phyloP scores from a whole-genome alignment of 2,888 invertebrate genomes.

The Sarcophaga variegata region DNA sequence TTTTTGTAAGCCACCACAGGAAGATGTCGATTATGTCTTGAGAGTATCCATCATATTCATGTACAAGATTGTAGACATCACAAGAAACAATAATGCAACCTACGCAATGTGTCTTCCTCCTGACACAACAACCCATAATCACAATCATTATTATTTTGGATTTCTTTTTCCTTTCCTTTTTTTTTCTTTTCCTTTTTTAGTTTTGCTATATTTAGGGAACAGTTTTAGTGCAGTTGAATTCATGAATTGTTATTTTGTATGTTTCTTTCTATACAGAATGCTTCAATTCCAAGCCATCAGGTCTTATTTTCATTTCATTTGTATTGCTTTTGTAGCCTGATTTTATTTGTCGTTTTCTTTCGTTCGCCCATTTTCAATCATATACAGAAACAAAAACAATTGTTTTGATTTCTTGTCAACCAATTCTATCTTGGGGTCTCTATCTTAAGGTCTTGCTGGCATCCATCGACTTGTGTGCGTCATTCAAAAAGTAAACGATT shows the following conservation, averaged over 20 bases:
- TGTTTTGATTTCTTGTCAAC: constrained; percentile 63
- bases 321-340: background rate
- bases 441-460: background rate
- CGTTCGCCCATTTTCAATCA: constrained; percentile 34
- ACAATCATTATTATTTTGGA: constrained; percentile 47
- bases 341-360: constrained; percentile 23
- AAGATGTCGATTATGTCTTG: constrained; percentile 66
- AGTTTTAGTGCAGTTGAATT: background rate
- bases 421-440: constrained; percentile 38
- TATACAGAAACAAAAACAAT: constrained; percentile 14
- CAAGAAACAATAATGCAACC: constrained; percentile 46
- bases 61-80: constrained; percentile 23
- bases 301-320: constrained; percentile 11
- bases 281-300: constrained; percentile 30
- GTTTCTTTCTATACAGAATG: background rate
- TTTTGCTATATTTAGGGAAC: background rate
- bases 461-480: background rate
- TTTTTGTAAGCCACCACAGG: constrained; percentile 61
- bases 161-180: background rate
- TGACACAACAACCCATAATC: constrained; percentile 69
- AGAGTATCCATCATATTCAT: constrained; percentile 63
- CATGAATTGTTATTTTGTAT: background rate
- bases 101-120: constrained; percentile 61
- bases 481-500: background rate
- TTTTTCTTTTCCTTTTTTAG: background rate